Percentiles rank a stretch among this genome's conserved stretches.
Conservation (phyloP, 2,888 invertebrate genomes). For the Amiota mariae region DNA sequence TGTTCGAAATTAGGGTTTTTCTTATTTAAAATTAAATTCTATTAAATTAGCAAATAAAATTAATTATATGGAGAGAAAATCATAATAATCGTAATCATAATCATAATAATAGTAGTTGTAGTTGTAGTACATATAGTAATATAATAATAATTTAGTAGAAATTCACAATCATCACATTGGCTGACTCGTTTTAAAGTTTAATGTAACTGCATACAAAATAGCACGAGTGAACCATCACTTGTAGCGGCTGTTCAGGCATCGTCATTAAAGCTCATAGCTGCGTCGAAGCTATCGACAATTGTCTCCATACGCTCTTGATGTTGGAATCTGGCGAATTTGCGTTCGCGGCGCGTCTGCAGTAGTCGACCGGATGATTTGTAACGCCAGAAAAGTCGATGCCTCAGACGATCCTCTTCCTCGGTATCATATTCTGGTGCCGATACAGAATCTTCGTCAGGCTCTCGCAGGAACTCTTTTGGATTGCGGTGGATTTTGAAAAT, state of each 20-base stretch:
- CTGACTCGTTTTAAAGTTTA: conserved; percentile 43
- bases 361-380: conserved; percentile 51
- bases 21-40: conserved; percentile 27
- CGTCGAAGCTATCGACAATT: conserved; percentile 68
- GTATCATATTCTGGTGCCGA: conserved; percentile 68
- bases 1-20: conserved; percentile 25
- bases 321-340: conserved; percentile 64
- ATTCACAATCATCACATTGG: conserved; percentile 70
- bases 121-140: conserved; percentile 58
- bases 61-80: conserved; percentile 62
- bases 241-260: conserved; percentile 56
- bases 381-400: conserved; percentile 62
- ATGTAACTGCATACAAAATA: conserved; percentile 35
- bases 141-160: conserved; percentile 69
- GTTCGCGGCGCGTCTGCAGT: conserved; percentile 50
- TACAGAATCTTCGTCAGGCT: conserved; percentile 68
- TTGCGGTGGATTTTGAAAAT: conserved; percentile 68
- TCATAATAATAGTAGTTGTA: conserved; percentile 50
- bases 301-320: conserved; percentile 70
- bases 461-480: conserved; percentile 67
- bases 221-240: conserved; percentile 35
- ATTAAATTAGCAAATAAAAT: conserved; percentile 55
- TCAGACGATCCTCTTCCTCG: conserved; percentile 65
- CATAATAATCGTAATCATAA: conserved; percentile 53
- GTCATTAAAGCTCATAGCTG: conserved; percentile 68